Evolutionary conservation across 1,140 invertebrate species (phyloP).

Genomic region (Eumeta japonica): DNA sequence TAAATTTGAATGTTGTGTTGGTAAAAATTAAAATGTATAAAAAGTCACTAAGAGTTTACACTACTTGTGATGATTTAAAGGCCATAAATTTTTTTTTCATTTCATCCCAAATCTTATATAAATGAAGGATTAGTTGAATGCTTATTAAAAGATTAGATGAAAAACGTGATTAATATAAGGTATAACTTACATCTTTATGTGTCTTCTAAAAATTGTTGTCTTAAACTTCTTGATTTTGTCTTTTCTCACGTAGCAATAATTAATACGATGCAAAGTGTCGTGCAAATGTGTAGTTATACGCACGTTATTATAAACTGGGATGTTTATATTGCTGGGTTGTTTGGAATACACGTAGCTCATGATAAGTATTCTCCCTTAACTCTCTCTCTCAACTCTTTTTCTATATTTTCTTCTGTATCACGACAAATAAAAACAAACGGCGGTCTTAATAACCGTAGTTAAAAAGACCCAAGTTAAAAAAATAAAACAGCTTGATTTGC

Average conservation of each 20-base stretch:
- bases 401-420: conserved; percentile 4
- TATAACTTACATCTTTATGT: conserved; percentile 33
- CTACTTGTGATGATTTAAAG: too few relatives aligned
- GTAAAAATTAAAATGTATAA: too few relatives aligned
- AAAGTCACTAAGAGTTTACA: too few relatives aligned
- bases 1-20: too few relatives aligned
- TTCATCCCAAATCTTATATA: too few relatives aligned
- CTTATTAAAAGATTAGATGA: too few relatives aligned
- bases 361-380: conserved; percentile 16
- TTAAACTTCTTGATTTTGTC: conserved; percentile 37
- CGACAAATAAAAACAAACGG: conserved; percentile 9
- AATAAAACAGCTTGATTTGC: background rate
- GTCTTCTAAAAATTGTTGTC: conserved; percentile 24
- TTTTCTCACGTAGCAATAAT: conserved; percentile 25
- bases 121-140: too few relatives aligned
- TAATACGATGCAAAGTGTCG: conserved; percentile 18
- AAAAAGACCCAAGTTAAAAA: conserved; percentile 24
- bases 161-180: too few relatives aligned
- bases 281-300: conserved; percentile 14
- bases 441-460: conserved; percentile 22
- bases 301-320: conserved; percentile 11
- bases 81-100: too few relatives aligned
- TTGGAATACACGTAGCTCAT: conserved; percentile 32
- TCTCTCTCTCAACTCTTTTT: conserved; percentile 2
- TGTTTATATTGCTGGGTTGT: conserved; percentile 18